Evolutionary conservation across 2,888 invertebrate species (phyloP).

Genomic region (Drosophila tanythrix): DNA sequence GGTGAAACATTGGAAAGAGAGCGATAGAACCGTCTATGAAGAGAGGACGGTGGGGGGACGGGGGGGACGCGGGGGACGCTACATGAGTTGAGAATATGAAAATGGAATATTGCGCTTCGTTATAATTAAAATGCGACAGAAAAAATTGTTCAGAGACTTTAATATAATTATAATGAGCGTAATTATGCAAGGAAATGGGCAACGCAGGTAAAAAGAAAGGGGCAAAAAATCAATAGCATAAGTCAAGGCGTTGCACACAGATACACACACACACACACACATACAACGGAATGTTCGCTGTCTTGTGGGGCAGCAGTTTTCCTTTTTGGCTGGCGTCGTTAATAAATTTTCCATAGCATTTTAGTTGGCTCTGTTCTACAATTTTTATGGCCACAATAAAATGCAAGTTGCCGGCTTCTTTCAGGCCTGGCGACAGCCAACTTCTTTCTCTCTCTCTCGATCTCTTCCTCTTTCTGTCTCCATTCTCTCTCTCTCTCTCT

Average conservation of each 20-base stretch:
- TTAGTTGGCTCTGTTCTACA: slow-evolving; percentile 61
- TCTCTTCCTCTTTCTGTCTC: background rate
- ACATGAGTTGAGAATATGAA: slow-evolving; percentile 2
- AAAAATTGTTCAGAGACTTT: slow-evolving; percentile 59
- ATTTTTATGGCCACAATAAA: slow-evolving; percentile 63
- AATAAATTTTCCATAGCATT: slow-evolving; percentile 62
- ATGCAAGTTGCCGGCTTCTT: slow-evolving; percentile 53
- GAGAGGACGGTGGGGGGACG: background rate
- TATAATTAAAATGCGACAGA: slow-evolving; percentile 69
- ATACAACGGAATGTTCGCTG: slow-evolving; percentile 12
- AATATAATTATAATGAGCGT: slow-evolving; percentile 75
- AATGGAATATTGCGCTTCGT: slow-evolving; percentile 8
- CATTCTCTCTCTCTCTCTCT: background rate
- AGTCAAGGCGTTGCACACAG: slow-evolving; percentile 48
- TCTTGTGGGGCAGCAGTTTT: slow-evolving; percentile 53
- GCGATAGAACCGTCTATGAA: background rate
- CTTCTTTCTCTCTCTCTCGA: slow-evolving; percentile 1
- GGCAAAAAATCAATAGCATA: slow-evolving; percentile 48
- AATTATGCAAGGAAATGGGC: slow-evolving; percentile 59
- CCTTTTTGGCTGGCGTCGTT: slow-evolving; percentile 54
- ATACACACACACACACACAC: slow-evolving; percentile 7
- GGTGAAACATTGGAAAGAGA: slow-evolving; percentile 11
- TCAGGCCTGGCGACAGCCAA: slow-evolving; percentile 40
- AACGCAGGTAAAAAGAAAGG: slow-evolving; percentile 27
- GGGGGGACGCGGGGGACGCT: too few species aligned